A percentile compares a stretch with the other conserved stretches of the same genome.
Evolutionary conservation across 2,888 invertebrate genomes (phyloP).

Genomic region (Pterostichus madidus): DNA sequence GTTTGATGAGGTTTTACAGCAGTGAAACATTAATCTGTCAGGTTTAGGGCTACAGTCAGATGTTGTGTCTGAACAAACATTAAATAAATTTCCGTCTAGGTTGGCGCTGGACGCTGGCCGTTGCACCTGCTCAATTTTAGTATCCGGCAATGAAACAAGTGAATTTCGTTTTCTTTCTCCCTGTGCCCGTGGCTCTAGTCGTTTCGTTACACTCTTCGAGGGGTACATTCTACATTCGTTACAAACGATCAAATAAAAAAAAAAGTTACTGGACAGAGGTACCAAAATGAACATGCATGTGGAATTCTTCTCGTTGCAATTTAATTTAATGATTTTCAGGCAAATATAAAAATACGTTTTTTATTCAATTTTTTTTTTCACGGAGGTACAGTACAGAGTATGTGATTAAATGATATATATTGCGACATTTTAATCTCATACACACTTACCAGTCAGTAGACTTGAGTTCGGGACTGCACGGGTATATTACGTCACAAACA

Average conservation of each 20-base stretch:
- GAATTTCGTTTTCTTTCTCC: conserved; percentile 53
- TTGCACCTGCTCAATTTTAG: conserved; percentile 51
- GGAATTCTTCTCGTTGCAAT: too few relatives aligned
- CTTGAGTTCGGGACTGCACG: too few relatives aligned
- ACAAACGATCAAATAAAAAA: not conserved
- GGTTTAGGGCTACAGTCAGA: conserved; percentile 40
- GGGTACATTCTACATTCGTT: conserved; percentile 38
- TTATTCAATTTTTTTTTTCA: too few relatives aligned
- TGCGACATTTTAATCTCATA: too few relatives aligned
- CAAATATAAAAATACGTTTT: too few relatives aligned
- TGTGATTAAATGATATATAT: too few relatives aligned
- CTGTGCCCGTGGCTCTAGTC: conserved; percentile 14
- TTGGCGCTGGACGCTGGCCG: conserved; percentile 31
- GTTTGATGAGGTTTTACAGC: conserved; percentile 38
- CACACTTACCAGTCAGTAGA: too few relatives aligned
- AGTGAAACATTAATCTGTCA: conserved; percentile 33
- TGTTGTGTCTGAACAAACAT: conserved; percentile 55
- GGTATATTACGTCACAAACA: too few relatives aligned
- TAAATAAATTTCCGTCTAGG: conserved; percentile 52
- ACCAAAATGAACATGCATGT: too few relatives aligned
- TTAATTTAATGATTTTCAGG: too few relatives aligned
- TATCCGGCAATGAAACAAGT: conserved; percentile 54
- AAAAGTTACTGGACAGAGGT: not conserved
- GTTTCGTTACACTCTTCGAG: conserved; percentile 14
- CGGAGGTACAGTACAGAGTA: too few relatives aligned